Base-by-base conservation (phyloP, 2,888 invertebrate species). In the Rhyacophila evoluta region DNA sequence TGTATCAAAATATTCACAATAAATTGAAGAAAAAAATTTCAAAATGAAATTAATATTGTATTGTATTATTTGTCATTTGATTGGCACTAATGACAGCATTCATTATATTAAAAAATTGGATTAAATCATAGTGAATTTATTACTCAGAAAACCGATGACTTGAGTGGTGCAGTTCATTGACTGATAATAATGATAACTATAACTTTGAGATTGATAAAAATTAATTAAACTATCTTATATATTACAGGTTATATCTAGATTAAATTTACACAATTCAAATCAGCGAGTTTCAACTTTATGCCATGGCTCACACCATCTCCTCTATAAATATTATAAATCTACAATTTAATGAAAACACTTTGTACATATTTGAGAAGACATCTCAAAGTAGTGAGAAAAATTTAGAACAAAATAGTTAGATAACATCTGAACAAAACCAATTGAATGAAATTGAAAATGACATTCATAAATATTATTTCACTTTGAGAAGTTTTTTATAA, bases 261-360 rank as follows among this genome's bases (percentile, higher is more conserved):
- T 55, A 19, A 55, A 8, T 6, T 25, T 55, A 55, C 19, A 55
- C 19, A 55, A 39, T 39, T 39, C 12, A 39, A 39, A 55, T 55
- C 55, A 55, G 55, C 55, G 55, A 55, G 55, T 55, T 55, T 55
- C 55, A 55, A 55, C 55, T 55, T 55, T 55, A 55, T 55, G 55
- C 15, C 25, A 55, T 55, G 55, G 55, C 55, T 55, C 19, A 10
- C 19, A 55, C 55, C 55, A 55, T 55, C 55, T 55, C 55, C 55
- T 8, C 6, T 55, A 55, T 55, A 55, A 25, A 55, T 55, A 55
- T 55, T 25, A 6, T 19, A 25, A 33, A 33, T 4, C 10, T 55
- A 55, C 10, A 19, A 55, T 19, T 55, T 12, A 55, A 25, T 10
- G 55, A 55, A 55, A 55, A 55, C 55, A 55, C 11, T 55, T 55